Conservation (phyloP, 2,113 vertebrate species). For the Tragelaphus imberbis region DNA sequence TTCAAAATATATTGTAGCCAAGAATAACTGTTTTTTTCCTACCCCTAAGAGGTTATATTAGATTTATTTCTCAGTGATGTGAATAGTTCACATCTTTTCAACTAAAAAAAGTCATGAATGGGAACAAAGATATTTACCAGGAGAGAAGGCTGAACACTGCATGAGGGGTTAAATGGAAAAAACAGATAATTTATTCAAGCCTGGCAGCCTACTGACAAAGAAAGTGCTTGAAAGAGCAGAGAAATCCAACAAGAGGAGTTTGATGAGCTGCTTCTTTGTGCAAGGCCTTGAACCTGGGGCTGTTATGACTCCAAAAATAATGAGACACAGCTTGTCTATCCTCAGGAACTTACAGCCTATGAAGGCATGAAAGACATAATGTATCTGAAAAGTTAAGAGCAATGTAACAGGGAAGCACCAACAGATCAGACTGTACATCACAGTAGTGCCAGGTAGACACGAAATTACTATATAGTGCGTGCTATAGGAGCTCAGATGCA, state of each 20-base stretch:
- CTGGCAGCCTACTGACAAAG: not conserved
- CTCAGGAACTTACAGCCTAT: not conserved
- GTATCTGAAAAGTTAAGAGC: not conserved
- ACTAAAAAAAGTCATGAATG: constrained; percentile 3
- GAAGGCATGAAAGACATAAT: not conserved
- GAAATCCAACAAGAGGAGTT: not conserved
- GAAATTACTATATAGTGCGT: not conserved
- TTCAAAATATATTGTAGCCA: constrained; percentile 33
- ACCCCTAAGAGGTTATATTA: not conserved
- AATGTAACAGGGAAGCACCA: not conserved
- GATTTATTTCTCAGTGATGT: constrained; percentile 39
- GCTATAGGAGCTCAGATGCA: not conserved
- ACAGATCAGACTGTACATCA: too few relatives aligned
- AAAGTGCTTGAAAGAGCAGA: not conserved
- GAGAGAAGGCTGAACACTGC: not conserved
- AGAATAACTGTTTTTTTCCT: not conserved
- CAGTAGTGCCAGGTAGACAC: not conserved
- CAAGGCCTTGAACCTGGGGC: not conserved
- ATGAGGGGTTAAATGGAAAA: not conserved
- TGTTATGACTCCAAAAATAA: not conserved
- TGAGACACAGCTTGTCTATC: not conserved
- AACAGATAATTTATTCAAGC: not conserved
- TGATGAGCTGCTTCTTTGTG: not conserved
- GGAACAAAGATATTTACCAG: constrained; percentile 1
- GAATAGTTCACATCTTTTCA: not conserved